Evolutionary conservation across 2,888 invertebrate genomes (phyloP).

Genomic region (Ectemnius continuus): DNA sequence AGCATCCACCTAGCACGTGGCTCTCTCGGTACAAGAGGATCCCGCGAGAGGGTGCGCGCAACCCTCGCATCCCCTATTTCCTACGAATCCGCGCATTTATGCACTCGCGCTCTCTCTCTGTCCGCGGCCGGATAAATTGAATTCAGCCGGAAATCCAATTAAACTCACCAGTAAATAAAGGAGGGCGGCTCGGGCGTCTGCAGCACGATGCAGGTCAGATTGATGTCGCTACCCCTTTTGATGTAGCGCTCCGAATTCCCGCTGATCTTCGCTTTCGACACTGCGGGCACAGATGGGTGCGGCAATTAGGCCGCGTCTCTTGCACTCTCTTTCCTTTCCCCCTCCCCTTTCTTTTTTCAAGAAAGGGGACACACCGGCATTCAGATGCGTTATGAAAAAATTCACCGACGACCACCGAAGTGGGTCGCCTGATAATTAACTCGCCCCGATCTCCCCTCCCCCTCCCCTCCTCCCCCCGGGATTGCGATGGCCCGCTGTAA

Average conservation of each 20-base stretch:
- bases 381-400: slow-evolving; percentile 7
- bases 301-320: slow-evolving; percentile 8
- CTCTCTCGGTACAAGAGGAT: too few species aligned
- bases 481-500: too few species aligned
- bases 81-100: slow-evolving; percentile 33
- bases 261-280: slow-evolving; percentile 92
- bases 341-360: background rate
- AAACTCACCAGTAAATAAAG: slow-evolving; percentile 81
- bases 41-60: too few species aligned
- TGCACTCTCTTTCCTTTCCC: background rate
- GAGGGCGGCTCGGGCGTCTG: slow-evolving; percentile 90
- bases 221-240: slow-evolving; percentile 94
- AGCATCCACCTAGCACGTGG: too few species aligned
- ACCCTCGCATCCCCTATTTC: slow-evolving; percentile 11
- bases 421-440: slow-evolving; percentile 10
- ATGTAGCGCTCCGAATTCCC: slow-evolving; percentile 92
- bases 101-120: too few species aligned
- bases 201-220: slow-evolving; percentile 92
- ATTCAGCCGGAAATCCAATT: slow-evolving; percentile 41
- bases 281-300: slow-evolving; percentile 79
- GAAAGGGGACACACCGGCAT: background rate
- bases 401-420: background rate
- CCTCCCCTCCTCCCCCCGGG: too few species aligned
- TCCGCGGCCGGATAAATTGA: slow-evolving; percentile 28
- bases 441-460: background rate